A percentile compares a stretch with the other conserved stretches of the same genome.
These are phyloP conservation scores for Eulithis testata DNA, from an alignment of 2,888 invertebrate species.

Conservation along the genomic window DNA sequence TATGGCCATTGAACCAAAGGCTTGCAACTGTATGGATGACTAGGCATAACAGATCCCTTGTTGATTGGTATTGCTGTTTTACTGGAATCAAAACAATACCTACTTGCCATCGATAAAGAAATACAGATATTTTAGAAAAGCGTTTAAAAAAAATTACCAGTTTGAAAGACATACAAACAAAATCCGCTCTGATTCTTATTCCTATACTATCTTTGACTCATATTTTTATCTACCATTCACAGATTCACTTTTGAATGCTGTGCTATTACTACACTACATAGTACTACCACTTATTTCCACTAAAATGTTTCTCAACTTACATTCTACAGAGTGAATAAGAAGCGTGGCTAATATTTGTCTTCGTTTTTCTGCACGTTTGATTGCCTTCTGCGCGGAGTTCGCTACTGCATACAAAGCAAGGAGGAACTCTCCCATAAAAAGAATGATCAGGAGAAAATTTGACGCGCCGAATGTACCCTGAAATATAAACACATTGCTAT, in stretches of 20 bases:
- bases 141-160: not conserved
- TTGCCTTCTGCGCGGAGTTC: conserved; percentile 48
- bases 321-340: conserved; percentile 41
- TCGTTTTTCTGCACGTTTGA: conserved; percentile 45
- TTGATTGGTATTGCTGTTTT: conserved; percentile 46
- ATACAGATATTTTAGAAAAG: no score
- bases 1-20: conserved; percentile 51
- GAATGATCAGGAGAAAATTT: conserved; percentile 17
- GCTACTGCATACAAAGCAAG: conserved; percentile 46
- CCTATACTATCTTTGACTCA: no score
- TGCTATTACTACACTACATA: no score
- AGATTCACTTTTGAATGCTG: no score
- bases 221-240: no score
- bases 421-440: conserved; percentile 41
- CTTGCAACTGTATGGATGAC: conserved; percentile 49
- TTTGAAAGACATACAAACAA: no score
- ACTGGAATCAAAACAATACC: conserved; percentile 39
- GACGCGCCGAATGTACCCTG: conserved; percentile 37
- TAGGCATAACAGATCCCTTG: conserved; percentile 53
- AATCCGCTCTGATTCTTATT: no score
- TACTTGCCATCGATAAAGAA: no score
- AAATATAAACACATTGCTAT: not conserved
- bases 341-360: conserved; percentile 48
- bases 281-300: no score
- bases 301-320: conserved; percentile 38